phyloP scores from a whole-genome alignment of 2,888 invertebrate genomes.

The Metellina segmentata region DNA sequence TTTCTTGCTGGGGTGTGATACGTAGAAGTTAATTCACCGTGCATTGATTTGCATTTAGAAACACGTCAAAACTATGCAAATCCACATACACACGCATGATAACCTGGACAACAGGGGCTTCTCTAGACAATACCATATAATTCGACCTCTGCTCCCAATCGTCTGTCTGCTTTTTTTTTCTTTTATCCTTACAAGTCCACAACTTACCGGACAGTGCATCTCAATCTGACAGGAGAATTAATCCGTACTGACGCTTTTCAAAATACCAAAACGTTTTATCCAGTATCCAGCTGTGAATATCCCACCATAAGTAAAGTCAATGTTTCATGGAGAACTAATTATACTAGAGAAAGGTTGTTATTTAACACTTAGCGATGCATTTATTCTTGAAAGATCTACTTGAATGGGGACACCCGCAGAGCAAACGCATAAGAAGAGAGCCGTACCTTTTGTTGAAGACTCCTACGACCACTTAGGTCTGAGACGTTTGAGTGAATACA shows the following conservation, averaged over 20 bases:
- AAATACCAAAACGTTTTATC: not conserved
- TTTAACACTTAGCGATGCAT: not conserved
- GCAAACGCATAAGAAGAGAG: too few relatives aligned
- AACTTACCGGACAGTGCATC: not conserved
- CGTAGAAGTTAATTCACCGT: too few relatives aligned
- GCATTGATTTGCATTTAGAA: too few relatives aligned
- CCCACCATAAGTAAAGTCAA: too few relatives aligned
- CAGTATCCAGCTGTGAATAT: not conserved
- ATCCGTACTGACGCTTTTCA: not conserved
- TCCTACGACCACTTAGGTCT: not conserved
- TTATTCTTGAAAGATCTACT: not conserved
- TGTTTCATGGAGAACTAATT: not conserved
- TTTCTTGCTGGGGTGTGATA: too few relatives aligned
- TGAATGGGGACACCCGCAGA: not conserved
- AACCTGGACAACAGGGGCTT: too few relatives aligned
- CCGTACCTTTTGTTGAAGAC: too few relatives aligned
- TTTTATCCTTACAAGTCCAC: not conserved
- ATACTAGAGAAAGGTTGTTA: not conserved
- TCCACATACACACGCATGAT: too few relatives aligned
- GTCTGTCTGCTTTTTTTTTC: not conserved
- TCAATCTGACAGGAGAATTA: not conserved
- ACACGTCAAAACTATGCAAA: too few relatives aligned
- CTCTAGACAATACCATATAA: not conserved
- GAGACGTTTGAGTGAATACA: not conserved
- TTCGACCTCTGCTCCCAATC: not conserved